Evolutionary conservation across 1,140 invertebrate species (phyloP).

Genomic region (Alviniconcha marisindica): DNA sequence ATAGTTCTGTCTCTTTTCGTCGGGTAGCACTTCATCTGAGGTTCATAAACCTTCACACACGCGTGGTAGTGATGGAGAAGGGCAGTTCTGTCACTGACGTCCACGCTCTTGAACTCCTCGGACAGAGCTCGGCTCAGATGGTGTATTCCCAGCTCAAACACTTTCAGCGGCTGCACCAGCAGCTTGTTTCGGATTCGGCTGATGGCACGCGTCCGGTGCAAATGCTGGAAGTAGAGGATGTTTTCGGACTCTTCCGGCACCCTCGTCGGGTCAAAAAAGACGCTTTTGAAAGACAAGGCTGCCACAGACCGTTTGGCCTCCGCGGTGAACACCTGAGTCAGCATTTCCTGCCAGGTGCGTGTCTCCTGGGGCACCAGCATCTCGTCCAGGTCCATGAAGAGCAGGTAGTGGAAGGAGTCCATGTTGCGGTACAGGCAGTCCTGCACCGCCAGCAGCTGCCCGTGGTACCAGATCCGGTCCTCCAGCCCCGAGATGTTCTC

Average conservation of each 20-base stretch:
- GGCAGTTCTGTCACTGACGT: constrained; percentile 80
- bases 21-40: constrained; percentile 62
- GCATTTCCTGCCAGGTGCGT: constrained; percentile 55
- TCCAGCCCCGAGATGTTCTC: constrained; percentile 17
- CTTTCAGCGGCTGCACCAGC: constrained; percentile 63
- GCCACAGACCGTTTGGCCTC: constrained; percentile 33
- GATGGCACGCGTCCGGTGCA: constrained; percentile 55
- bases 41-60: constrained; percentile 64
- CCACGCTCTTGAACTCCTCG: constrained; percentile 42
- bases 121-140: constrained; percentile 67
- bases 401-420: constrained; percentile 64
- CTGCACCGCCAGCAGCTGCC: constrained; percentile 71
- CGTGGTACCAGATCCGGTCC: constrained; percentile 71
- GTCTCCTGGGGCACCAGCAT: constrained; percentile 67
- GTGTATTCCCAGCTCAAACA: constrained; percentile 74
- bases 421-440: constrained; percentile 73
- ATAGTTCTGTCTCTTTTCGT: constrained; percentile 56
- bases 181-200: constrained; percentile 68
- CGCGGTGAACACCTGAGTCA: constrained; percentile 11
- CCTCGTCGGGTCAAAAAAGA: constrained; percentile 68
- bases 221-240: constrained; percentile 56
- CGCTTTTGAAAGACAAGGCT: constrained; percentile 70
- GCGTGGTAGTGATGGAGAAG: constrained; percentile 93
- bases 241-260: constrained; percentile 43
- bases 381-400: constrained; percentile 75